Evolutionary conservation across 1,140 invertebrate genomes (phyloP), one percentile per base, ranked within the genome.

Genomic region (Tetragonula clypearis): DNA sequence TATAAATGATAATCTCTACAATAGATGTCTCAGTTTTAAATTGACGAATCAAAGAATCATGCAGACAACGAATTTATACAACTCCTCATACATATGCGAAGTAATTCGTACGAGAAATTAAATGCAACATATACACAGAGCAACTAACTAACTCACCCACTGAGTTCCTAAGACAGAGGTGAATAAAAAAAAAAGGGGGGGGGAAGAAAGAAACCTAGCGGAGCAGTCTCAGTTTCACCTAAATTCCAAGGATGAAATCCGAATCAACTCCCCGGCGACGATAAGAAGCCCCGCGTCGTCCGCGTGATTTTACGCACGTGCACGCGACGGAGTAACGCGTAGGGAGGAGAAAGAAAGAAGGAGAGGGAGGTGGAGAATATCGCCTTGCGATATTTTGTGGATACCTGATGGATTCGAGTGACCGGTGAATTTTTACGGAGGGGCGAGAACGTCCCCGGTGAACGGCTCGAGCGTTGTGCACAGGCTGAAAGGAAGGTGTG

Each of bases 321-420:
- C 79, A 87, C 73, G 74, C 68, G 90, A 78, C 23, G 58, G 77
- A 85, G 89, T 68, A 60, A 86, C 53, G 55, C 26, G 17, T 30
- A 71, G 41, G 21, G 41, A 69, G 23, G 56, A 49, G 78, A 56
- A 58, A 49, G 66, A 49, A 60, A n/a, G 56, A 78, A n/a, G 26
- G 41, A 75, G 53, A 62, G 41, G 75, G 55, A 41, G 35, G 15
- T 26, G 30, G 26, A 76, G n/a, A 82, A 68, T 79, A 87, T 75
- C 82, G 84, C 75, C 72, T 85, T 69, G 75, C 89, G 82, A 90
- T 90, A 90, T 90, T 90, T 90, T 90, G 89, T 75, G 89, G 89
- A 84, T 82, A 80, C 79, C 80, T 90, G 89, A 90, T 90, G 88
- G 89, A 90, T 90, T 90, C 82, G 80, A 86, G 62, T 82, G 88